These are phyloP conservation scores for Panorpa germanica DNA, from an alignment of 2,888 invertebrate species.

Conservation along the genomic window DNA sequence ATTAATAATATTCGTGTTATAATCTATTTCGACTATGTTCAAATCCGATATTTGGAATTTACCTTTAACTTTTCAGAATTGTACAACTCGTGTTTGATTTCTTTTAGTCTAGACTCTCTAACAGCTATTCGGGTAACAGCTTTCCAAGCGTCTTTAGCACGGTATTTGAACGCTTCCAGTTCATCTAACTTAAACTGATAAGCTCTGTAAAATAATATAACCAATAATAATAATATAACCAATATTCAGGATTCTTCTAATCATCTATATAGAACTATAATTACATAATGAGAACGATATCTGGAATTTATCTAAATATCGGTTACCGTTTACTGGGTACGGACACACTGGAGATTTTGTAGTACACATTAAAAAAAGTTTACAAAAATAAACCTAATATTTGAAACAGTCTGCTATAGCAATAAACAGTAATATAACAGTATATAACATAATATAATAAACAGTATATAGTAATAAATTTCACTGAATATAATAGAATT, in stretches of 20 bases:
- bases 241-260: no score
- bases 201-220: constrained; percentile 37
- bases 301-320: no score
- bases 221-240: no score
- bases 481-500: no score
- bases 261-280: no score
- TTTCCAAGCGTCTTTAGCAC: constrained; percentile 88
- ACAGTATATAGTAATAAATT: no score
- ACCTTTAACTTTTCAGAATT: constrained; percentile 82
- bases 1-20: constrained; percentile 3
- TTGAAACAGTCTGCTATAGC: no score
- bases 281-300: no score
- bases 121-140: constrained; percentile 88
- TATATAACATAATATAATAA: no score
- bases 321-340: no score
- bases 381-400: no score
- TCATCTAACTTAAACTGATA: constrained; percentile 91
- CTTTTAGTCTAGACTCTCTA: constrained; percentile 82
- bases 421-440: no score
- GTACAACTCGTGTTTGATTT: constrained; percentile 86
- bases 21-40: constrained; percentile 9
- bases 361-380: not conserved
- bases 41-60: constrained; percentile 10
- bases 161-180: constrained; percentile 88
- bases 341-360: not conserved